These are phyloP conservation scores for Teleopsis dalmanni DNA, from an alignment of 1,140 invertebrate genomes.

Conservation along the genomic window DNA sequence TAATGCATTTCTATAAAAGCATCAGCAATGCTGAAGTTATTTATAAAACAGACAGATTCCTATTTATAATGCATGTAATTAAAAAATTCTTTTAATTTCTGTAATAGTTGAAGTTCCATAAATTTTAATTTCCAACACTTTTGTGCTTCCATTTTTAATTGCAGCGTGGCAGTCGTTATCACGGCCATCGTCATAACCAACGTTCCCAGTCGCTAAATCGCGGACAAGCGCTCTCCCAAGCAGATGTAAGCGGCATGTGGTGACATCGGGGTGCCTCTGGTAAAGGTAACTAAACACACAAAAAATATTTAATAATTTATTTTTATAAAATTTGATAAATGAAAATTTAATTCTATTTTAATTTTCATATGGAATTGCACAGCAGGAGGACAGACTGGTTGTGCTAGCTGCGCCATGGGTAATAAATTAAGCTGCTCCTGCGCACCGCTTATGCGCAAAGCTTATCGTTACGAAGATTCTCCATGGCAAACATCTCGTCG, in stretches of 20 bases:
- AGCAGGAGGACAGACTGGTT: conserved; percentile 33
- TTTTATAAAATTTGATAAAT: not conserved
- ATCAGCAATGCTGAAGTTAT: not conserved
- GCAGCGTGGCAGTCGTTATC: conserved; percentile 42
- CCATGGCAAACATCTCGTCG: conserved; percentile 82
- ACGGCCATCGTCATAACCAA: conserved; percentile 53
- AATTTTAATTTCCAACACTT: no score
- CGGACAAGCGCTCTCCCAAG: conserved; percentile 55
- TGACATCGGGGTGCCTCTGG: conserved; percentile 64
- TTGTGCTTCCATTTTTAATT: conserved; percentile 11
- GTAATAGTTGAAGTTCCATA: no score
- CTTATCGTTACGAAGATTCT: conserved; percentile 88
- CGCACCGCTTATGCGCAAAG: conserved; percentile 86
- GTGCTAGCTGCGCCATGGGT: conserved; percentile 67
- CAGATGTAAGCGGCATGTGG: conserved; percentile 59
- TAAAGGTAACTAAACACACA: conserved; percentile 36
- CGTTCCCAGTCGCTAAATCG: conserved; percentile 62
- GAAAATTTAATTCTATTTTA: not conserved
- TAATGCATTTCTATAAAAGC: no score
- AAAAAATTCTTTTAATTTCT: no score
- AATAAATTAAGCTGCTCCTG: conserved; percentile 93
- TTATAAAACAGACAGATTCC: not conserved
- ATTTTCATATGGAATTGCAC: not conserved
- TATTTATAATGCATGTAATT: not conserved
- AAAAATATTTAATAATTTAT: not conserved